Percentiles rank a stretch among this genome's conserved stretches.
These are phyloP conservation scores for Pituophis catenifer DNA, from an alignment of 2,113 vertebrate species.

Conservation along the genomic window DNA sequence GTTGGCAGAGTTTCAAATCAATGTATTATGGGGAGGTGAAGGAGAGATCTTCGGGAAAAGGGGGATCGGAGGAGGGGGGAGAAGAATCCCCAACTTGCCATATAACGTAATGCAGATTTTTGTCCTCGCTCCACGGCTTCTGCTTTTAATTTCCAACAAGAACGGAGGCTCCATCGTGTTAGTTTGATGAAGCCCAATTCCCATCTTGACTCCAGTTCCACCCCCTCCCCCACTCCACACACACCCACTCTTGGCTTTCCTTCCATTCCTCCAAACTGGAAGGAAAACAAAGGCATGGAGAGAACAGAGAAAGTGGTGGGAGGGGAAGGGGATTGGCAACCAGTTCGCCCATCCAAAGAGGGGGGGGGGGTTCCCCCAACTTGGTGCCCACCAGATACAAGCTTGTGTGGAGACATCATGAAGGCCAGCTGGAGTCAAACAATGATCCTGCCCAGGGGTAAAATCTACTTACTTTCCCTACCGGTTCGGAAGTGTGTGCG, in stretches of 20 bases:
- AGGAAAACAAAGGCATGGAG: background rate
- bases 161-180: conserved; percentile 65
- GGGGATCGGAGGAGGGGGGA: background rate
- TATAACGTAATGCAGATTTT: conserved; percentile 93
- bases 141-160: conserved; percentile 83
- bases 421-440: background rate
- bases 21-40: conserved; percentile 66
- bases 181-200: conserved; percentile 68
- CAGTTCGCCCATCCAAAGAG: background rate
- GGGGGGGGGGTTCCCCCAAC: background rate
- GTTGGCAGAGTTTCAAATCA: conserved; percentile 78
- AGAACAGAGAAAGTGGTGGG: background rate
- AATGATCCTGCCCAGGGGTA: background rate
- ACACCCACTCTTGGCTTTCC: background rate
- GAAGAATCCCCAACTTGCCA: conserved; percentile 66
- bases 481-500: no score
- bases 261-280: conserved; percentile 52
- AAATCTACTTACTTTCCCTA: no score
- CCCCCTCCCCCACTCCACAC: conserved; percentile 50
- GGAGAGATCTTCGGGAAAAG: background rate
- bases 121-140: conserved; percentile 82
- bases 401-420: background rate
- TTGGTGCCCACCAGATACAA: background rate
- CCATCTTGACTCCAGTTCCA: conserved; percentile 39
- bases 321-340: background rate